These are phyloP conservation scores for Lerista edwardsae DNA, from an alignment of 2,797 vertebrate genomes.

Conservation along the genomic window DNA sequence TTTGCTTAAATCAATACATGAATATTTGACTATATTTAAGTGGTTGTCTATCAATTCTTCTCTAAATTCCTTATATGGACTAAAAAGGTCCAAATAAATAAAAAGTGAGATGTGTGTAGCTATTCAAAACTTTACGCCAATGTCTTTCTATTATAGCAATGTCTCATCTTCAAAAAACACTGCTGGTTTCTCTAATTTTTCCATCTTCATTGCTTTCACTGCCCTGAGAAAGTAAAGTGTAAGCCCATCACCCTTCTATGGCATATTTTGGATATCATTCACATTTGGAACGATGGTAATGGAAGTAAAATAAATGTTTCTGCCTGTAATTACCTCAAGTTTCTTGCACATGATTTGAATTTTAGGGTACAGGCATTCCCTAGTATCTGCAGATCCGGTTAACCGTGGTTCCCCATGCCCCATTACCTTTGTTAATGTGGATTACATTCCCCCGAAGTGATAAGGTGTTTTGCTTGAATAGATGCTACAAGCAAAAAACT, in stretches of 20 bases:
- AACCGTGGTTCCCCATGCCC: too few relatives aligned
- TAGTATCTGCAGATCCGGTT: too few relatives aligned
- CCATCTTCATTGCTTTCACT: background rate
- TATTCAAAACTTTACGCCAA: background rate
- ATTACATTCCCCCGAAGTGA: too few relatives aligned
- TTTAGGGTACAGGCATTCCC: background rate
- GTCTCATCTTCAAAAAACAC: background rate
- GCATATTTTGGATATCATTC: background rate
- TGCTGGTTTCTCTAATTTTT: background rate
- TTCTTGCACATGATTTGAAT: background rate
- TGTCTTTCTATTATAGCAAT: background rate
- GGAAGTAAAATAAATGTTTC: background rate
- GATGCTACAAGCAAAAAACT: too few relatives aligned
- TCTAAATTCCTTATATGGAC: background rate
- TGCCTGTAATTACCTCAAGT: background rate
- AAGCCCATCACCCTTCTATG: background rate
- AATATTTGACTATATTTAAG: conserved; percentile 4
- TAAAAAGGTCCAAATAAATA: background rate
- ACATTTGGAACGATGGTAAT: background rate
- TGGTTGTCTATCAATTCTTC: background rate
- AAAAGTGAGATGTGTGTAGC: background rate
- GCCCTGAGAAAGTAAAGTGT: background rate
- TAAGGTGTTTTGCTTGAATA: too few relatives aligned
- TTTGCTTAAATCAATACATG: conserved; percentile 7
- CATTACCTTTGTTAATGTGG: too few relatives aligned